A percentile compares a stretch with the other conserved stretches of the same genome.
Evolutionary conservation across 2,888 invertebrate species (phyloP).

Genomic region (Bimastos eiseni): DNA sequence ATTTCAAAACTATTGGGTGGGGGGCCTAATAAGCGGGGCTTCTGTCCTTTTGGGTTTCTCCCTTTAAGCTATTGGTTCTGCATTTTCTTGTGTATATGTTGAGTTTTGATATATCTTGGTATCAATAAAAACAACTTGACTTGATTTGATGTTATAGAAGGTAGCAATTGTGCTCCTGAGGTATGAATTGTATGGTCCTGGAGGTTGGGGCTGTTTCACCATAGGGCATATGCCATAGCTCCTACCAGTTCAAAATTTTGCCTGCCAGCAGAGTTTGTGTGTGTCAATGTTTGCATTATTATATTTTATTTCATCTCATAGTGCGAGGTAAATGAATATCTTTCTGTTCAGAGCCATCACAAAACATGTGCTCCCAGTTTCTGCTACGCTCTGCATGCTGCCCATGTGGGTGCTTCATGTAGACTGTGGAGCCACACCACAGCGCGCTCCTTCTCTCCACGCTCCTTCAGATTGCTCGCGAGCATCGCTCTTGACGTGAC

Average conservation of each 20-base stretch:
- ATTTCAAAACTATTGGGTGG: no score
- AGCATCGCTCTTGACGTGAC: neutral
- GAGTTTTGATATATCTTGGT: no score
- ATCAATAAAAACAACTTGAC: no score
- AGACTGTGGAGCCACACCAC: neutral
- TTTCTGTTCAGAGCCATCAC: neutral
- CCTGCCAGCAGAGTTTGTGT: no score
- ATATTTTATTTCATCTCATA: neutral
- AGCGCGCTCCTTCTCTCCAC: neutral
- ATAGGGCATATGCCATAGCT: neutral
- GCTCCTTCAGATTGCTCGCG: neutral
- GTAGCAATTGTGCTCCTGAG: neutral
- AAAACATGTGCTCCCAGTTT: neutral
- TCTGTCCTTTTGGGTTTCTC: no score
- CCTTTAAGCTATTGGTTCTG: no score
- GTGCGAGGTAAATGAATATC: neutral
- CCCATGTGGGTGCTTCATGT: neutral
- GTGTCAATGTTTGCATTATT: neutral
- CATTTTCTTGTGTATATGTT: no score
- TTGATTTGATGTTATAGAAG: no score
- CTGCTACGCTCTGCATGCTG: neutral
- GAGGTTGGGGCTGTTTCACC: neutral
- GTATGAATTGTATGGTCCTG: neutral
- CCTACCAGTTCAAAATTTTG: neutral
- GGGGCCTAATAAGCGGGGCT: no score